Evolutionary conservation across 2,113 vertebrate genomes (phyloP).

Genomic region (Dicrurus megarhynchus): DNA sequence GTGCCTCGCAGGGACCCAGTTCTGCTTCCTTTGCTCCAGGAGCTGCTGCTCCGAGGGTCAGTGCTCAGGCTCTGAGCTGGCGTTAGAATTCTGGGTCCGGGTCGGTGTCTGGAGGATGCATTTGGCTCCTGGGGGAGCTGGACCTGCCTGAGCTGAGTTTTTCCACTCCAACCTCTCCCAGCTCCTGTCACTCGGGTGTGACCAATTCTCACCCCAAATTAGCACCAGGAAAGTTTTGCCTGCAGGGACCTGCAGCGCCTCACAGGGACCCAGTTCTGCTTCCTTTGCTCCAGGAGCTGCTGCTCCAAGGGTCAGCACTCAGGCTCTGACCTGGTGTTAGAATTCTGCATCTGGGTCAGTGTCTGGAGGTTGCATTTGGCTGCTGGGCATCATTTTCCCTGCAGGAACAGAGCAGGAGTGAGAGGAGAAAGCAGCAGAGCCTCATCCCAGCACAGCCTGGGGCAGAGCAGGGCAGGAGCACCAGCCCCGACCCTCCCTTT

Average conservation of each 20-base stretch:
- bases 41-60: too few species aligned
- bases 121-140: not conserved
- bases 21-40: too few species aligned
- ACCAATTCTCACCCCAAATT: not conserved
- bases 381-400: rapidly evolving
- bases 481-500: not conserved
- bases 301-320: not conserved
- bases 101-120: too few species aligned
- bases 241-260: not conserved
- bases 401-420: not conserved
- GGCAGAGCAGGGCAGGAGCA: not conserved
- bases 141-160: not conserved
- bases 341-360: not conserved
- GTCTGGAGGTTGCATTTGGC: not conserved
- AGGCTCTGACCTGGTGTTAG: not conserved
- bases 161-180: not conserved
- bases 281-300: not conserved
- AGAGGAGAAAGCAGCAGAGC: not conserved
- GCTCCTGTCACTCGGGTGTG: not conserved
- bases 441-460: not conserved
- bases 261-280: not conserved
- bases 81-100: too few species aligned
- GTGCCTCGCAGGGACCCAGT: too few species aligned
- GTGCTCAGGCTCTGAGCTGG: too few species aligned
- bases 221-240: not conserved